phyloP scores from a whole-genome alignment of 2,113 vertebrate species.

The Cynocephalus volans region DNA sequence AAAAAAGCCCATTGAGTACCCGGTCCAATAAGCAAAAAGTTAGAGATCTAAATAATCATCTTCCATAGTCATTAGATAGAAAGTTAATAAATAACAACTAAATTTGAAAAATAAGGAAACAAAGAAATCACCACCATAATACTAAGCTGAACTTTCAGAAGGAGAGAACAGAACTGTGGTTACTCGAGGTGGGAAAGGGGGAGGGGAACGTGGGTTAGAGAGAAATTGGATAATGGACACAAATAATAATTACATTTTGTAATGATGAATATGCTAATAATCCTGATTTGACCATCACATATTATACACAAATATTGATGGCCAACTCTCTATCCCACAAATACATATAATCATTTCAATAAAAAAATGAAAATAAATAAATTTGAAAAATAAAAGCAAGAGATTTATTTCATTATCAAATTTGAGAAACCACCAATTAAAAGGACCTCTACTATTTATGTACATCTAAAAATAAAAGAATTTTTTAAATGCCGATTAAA shows the following conservation, averaged over 20 bases:
- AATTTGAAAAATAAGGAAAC: conserved; percentile 19
- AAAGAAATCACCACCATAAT: background rate
- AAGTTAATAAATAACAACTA: conserved; percentile 15
- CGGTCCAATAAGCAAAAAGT: background rate
- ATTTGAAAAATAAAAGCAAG: conserved; percentile 19
- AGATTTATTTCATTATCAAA: background rate
- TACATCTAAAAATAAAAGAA: background rate
- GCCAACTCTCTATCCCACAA: no score
- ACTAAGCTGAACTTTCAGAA: no score
- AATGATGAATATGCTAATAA: no score
- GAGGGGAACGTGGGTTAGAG: no score
- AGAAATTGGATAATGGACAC: no score
- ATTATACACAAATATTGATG: no score
- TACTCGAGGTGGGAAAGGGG: no score
- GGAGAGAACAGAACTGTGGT: no score
- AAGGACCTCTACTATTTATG: background rate
- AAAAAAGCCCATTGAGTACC: background rate
- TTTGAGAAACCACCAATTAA: background rate
- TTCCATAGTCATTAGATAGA: background rate
- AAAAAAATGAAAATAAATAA: background rate
- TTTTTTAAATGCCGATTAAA: background rate
- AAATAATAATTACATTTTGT: no score
- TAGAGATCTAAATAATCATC: background rate
- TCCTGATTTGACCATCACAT: no score
- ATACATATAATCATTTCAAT: no score